These are phyloP conservation scores for Andricus curvator DNA, from an alignment of 2,888 invertebrate genomes.

Conservation along the genomic window DNA sequence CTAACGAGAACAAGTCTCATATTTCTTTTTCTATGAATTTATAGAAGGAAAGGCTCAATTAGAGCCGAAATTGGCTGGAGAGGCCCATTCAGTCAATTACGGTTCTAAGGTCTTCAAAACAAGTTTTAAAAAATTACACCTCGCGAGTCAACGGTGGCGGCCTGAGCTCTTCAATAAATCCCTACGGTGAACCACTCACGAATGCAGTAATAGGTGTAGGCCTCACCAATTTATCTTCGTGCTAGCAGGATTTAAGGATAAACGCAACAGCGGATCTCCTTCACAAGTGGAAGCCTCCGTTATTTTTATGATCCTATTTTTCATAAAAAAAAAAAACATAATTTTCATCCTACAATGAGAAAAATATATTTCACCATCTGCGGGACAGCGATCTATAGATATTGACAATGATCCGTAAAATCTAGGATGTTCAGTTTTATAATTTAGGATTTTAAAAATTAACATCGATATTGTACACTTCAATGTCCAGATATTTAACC, in stretches of 20 bases:
- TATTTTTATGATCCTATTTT: not conserved
- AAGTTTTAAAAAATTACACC: not conserved
- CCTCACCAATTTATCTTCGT: conserved; percentile 1
- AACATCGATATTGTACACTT: no score
- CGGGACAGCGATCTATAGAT: no score
- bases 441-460: no score
- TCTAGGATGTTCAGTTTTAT: no score
- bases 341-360: no score
- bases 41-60: not conserved
- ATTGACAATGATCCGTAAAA: no score
- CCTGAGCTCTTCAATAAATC: not conserved
- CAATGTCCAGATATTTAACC: no score
- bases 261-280: not conserved
- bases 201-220: not conserved
- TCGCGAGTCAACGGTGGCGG: not conserved
- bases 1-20: not conserved
- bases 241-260: not conserved
- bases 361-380: no score
- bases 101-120: not conserved
- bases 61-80: not conserved
- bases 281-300: not conserved
- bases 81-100: not conserved
- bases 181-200: not conserved
- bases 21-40: not conserved
- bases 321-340: no score